phyloP scores from a whole-genome alignment of 53 echinoderm and acorn worm genomes.

The Paracentrotus lividus region DNA sequence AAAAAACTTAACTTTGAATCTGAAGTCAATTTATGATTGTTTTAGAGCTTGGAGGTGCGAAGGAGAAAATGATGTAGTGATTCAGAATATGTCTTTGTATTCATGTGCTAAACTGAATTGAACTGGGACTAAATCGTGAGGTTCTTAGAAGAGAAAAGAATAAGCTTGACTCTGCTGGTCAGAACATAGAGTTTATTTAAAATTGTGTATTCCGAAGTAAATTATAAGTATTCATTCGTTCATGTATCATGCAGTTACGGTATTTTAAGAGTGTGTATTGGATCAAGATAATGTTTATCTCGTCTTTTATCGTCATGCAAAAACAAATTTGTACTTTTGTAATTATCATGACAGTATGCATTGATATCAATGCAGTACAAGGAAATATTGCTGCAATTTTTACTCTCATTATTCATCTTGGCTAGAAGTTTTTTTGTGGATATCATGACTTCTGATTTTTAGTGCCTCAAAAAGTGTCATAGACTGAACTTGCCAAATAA shows the following conservation, averaged over 20 bases:
- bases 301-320: background rate
- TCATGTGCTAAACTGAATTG: conserved; percentile 18
- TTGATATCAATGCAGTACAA: background rate
- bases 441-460: background rate
- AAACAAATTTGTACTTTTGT: background rate
- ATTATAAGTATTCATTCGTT: background rate
- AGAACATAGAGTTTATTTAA: conserved; percentile 12
- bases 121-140: background rate
- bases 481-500: conserved; percentile 4
- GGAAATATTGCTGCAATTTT: background rate
- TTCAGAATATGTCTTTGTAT: background rate
- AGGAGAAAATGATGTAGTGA: too few relatives aligned
- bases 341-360: background rate
- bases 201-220: conserved; percentile 13
- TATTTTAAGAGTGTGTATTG: background rate
- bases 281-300: background rate
- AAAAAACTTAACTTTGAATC: too few relatives aligned
- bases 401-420: too few relatives aligned
- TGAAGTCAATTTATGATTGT: too few relatives aligned
- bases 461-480: conserved; percentile 32
- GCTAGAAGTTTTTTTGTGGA: background rate
- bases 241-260: background rate
- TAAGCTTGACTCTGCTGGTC: conserved; percentile 21
- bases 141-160: background rate
- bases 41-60: too few relatives aligned